phyloP scores from a whole-genome alignment of 2,888 invertebrate species.

The Phragmatobia fuliginosa region DNA sequence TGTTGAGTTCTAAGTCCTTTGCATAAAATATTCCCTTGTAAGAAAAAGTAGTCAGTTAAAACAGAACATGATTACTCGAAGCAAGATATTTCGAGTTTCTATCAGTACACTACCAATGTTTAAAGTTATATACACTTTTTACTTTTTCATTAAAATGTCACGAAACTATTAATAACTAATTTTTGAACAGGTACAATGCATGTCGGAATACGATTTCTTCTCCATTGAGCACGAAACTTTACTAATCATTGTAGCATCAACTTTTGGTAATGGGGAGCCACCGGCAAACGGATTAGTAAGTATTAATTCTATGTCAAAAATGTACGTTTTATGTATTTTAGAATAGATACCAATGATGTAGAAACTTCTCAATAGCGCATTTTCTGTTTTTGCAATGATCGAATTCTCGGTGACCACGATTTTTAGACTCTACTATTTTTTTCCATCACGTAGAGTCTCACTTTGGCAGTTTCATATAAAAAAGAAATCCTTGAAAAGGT shows the following conservation, averaged over 20 bases:
- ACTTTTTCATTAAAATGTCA: not conserved
- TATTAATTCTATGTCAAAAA: slow-evolving; percentile 32
- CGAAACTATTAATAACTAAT: not conserved
- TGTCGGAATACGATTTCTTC: slow-evolving; percentile 97
- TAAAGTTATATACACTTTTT: too few species aligned
- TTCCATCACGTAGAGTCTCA: too few species aligned
- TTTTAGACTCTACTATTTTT: too few species aligned
- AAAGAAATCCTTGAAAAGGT: too few species aligned
- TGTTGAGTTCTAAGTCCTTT: too few species aligned
- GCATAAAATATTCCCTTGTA: not conserved
- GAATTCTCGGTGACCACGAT: too few species aligned
- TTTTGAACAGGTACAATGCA: slow-evolving; percentile 91
- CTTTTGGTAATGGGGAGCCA: slow-evolving; percentile 98
- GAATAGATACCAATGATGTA: too few species aligned
- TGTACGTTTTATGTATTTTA: slow-evolving; percentile 1
- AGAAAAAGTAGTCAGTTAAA: not conserved
- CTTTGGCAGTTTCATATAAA: too few species aligned
- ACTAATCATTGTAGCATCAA: slow-evolving; percentile 96
- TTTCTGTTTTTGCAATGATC: too few species aligned
- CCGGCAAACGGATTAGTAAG: slow-evolving; percentile 97
- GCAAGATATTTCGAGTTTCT: not conserved
- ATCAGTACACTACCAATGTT: not conserved
- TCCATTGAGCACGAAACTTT: slow-evolving; percentile 98
- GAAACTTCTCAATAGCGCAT: too few species aligned
- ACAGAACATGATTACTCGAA: not conserved